These are phyloP conservation scores for Bujurquina vittata DNA, from an alignment of 2,113 vertebrate species.

Conservation along the genomic window DNA sequence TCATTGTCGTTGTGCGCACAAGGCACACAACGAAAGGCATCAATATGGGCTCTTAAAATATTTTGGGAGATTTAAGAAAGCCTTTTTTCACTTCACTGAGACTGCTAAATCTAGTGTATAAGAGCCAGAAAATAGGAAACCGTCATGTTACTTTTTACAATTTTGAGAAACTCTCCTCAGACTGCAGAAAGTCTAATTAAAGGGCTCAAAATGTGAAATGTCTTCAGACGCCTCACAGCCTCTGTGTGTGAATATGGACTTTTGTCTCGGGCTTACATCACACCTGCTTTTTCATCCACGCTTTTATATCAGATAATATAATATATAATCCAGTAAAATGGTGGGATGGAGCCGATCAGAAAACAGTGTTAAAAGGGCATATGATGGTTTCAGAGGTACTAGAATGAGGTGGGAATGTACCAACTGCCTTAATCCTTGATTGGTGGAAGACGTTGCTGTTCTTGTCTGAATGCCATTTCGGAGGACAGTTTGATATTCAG, in stretches of 20 bases:
- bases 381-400: no score
- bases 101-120: neutral
- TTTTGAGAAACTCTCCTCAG: neutral
- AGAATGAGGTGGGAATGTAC: neutral
- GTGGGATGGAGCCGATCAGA: neutral
- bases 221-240: neutral
- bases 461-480: neutral
- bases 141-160: neutral
- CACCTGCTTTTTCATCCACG: neutral
- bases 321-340: neutral
- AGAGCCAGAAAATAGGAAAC: neutral
- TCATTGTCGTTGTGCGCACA: no score
- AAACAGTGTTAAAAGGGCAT: neutral
- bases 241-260: rapidly evolving
- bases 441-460: neutral
- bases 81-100: rapidly evolving
- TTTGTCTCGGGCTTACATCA: no score
- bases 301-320: no score
- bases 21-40: no score
- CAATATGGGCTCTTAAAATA: neutral
- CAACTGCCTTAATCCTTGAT: rapidly evolving
- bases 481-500: neutral
- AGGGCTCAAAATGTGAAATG: no score
- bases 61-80: no score
- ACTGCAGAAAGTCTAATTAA: no score